A percentile compares a stretch with the other conserved stretches of the same genome.
Evolutionary conservation across 92 coral and sea anemone species (phyloP).

Genomic region (Pocillopora meandrina): DNA sequence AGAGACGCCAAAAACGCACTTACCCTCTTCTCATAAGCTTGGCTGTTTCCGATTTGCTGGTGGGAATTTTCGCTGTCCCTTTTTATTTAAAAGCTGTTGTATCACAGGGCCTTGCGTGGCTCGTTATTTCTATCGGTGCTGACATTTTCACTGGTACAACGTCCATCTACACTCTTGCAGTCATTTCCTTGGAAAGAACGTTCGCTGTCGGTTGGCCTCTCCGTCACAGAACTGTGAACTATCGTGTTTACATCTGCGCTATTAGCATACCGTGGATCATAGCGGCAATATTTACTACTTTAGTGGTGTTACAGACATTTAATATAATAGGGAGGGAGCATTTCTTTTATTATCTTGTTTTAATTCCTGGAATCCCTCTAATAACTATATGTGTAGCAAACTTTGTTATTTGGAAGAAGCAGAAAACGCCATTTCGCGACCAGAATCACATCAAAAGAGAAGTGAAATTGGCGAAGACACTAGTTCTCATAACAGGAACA

Average conservation of each 20-base stretch:
- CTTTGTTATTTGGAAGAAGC: background rate
- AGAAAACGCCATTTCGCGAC: background rate
- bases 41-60: constrained; percentile 36
- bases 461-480: background rate
- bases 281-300: constrained; percentile 4
- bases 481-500: background rate
- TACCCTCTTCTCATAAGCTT: constrained; percentile 9
- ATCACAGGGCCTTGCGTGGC: background rate
- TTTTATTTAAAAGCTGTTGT: background rate
- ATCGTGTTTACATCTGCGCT: constrained; percentile 14
- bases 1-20: constrained; percentile 31
- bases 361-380: background rate
- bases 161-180: constrained; percentile 17
- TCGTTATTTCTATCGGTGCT: background rate
- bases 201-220: constrained; percentile 42
- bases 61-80: constrained; percentile 28
- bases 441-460: background rate
- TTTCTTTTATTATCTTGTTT: background rate
- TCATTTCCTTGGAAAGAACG: constrained; percentile 44
- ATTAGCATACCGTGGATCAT: constrained; percentile 28
- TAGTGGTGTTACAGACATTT: background rate
- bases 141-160: background rate
- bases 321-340: background rate
- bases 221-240: constrained; percentile 17
- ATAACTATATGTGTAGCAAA: background rate